These are phyloP conservation scores for Ceratosolen solmsi DNA, from an alignment of 1,140 invertebrate genomes.

Conservation along the genomic window DNA sequence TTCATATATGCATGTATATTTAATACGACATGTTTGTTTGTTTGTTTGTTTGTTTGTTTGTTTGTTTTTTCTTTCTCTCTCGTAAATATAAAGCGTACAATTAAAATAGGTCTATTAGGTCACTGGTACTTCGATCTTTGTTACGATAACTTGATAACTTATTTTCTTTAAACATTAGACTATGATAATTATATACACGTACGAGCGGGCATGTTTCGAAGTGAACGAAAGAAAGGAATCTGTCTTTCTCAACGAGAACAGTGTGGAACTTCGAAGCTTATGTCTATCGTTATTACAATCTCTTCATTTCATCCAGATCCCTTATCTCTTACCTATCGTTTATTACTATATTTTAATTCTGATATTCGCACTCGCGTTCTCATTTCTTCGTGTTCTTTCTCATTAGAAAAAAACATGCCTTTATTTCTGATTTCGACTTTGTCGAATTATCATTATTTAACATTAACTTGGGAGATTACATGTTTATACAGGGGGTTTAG, in stretches of 20 bases:
- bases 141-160: slow-evolving; percentile 53
- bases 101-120: slow-evolving; percentile 63
- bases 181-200: slow-evolving; percentile 51
- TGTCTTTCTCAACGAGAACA: slow-evolving; percentile 58
- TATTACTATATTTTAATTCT: not conserved
- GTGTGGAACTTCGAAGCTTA: slow-evolving; percentile 64
- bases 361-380: not conserved
- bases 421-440: slow-evolving; percentile 63
- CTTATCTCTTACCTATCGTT: not conserved
- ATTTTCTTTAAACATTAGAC: slow-evolving; percentile 34
- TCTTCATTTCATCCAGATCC: not conserved
- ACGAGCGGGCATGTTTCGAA: slow-evolving; percentile 46
- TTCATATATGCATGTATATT: slow-evolving; percentile 32
- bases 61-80: not conserved
- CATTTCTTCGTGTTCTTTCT: slow-evolving; percentile 21
- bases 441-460: slow-evolving; percentile 45
- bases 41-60: too few species aligned
- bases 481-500: slow-evolving; percentile 71
- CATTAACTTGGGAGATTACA: slow-evolving; percentile 64
- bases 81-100: slow-evolving; percentile 58
- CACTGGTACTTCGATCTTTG: slow-evolving; percentile 62
- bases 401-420: slow-evolving; percentile 11
- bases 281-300: not conserved
- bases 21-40: slow-evolving; percentile 44
- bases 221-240: slow-evolving; percentile 56